A percentile compares a stretch with the other conserved stretches of the same genome.
These are phyloP conservation scores for Apantesis nais DNA, from an alignment of 2,888 invertebrate species.

Conservation along the genomic window DNA sequence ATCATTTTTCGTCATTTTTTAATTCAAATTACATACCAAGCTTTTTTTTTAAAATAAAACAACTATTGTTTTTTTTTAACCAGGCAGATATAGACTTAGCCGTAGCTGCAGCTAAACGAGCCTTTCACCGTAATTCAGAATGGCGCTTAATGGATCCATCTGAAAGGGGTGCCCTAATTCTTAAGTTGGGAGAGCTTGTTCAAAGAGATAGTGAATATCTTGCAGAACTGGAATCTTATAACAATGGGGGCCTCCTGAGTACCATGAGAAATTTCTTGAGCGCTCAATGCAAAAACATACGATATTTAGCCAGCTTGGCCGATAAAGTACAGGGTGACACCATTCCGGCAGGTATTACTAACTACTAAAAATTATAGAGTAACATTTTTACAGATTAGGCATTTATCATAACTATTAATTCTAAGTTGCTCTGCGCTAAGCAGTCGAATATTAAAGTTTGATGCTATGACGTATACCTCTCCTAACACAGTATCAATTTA, in stretches of 20 bases:
- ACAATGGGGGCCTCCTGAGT: conserved; percentile 88
- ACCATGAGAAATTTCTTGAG: conserved; percentile 85
- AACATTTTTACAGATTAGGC: too few species aligned
- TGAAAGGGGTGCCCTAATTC: conserved; percentile 89
- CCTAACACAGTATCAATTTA: conserved; percentile 20
- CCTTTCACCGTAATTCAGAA: conserved; percentile 87
- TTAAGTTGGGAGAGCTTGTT: conserved; percentile 89
- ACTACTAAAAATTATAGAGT: too few species aligned
- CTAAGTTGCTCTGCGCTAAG: too few species aligned
- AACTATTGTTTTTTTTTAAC: too few species aligned
- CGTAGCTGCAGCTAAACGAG: conserved; percentile 89
- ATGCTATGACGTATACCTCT: too few species aligned
- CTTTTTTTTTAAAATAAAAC: too few species aligned
- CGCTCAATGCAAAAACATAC: conserved; percentile 79
- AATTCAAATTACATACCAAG: too few species aligned
- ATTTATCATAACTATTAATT: too few species aligned
- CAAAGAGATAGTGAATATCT: conserved; percentile 94
- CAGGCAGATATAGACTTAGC: conserved; percentile 90
- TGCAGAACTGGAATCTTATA: conserved; percentile 94
- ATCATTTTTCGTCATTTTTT: too few species aligned
- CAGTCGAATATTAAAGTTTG: too few species aligned
- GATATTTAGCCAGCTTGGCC: conserved; percentile 94
- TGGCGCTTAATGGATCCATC: conserved; percentile 94
- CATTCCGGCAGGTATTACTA: conserved; percentile 81
- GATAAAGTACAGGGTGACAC: conserved; percentile 93